Evolutionary conservation across 2,888 invertebrate species (phyloP), one percentile per base, ranked within the genome.

Genomic region (Oxystoma pomonae): DNA sequence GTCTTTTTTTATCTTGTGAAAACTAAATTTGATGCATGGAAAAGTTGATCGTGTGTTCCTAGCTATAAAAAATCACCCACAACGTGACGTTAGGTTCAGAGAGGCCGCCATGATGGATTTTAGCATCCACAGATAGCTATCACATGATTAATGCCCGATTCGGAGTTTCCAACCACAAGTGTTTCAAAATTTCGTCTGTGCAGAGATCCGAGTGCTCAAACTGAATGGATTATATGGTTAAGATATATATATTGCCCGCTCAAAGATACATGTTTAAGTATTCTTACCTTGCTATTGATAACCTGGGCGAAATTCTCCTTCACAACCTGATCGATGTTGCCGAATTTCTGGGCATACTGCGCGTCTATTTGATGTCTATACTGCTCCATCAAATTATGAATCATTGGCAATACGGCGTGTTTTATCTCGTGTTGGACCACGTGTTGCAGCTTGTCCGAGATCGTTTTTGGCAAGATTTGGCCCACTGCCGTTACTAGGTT

Each of bases 301-400:
- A 94, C 83, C 74, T 93, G 92, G 20, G 86, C 84, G 67, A 96
- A 87, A 78, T 90, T 93, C 60, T 94, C 92, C 66, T 89, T 86
- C 53, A 96, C 81, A 71, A 91, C 83, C 57, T 84, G 81, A 81
- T 94, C 94, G 61, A 90, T 89, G 69, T 86, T 86, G 69, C 85
- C 83, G 69, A 91, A 83, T 81, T 90, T 91, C 78, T 86, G 85
- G 49, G 87, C 85, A 67, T 93, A 84, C 75, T 92, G 92, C 71
- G 84, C 80, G 73, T 90, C 89, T 69, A 95, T 81, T 74, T 92
- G 89, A 59, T 85, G 83, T 65, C 90, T 90, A 16, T 94, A 81
- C 19, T 88, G 88, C 73, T 93, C 92, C 63, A 93, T 83, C 53
- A 88, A 84, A 0, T 86, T 84, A 53, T 87, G 84, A 1, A 94